phyloP scores from a whole-genome alignment of 2,113 vertebrate species.

The Zosterops hypoxanthus region DNA sequence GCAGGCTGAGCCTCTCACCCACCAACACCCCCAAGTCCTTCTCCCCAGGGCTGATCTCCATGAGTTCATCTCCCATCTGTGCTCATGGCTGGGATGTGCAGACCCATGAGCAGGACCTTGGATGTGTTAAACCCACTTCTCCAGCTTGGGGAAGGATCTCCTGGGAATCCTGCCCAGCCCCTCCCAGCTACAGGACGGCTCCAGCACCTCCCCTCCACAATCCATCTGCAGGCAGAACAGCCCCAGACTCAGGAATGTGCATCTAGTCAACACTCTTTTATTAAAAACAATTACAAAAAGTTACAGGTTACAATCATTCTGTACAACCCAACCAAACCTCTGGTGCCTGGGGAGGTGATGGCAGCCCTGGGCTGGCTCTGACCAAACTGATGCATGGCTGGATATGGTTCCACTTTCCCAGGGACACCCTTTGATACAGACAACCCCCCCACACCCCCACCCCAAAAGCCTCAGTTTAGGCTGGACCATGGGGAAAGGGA shows the following conservation, averaged over 20 bases:
- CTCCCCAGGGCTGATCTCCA: neutral
- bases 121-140: fast-evolving
- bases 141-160: neutral
- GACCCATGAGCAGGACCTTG: neutral
- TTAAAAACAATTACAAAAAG: constrained; percentile 71
- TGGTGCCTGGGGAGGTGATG: neutral
- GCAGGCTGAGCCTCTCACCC: neutral
- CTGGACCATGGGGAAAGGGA: neutral
- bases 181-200: neutral
- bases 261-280: constrained; percentile 63
- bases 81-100: neutral
- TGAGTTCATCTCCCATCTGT: neutral
- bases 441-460: too few relatives aligned
- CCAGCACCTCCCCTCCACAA: fast-evolving
- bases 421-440: neutral
- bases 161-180: neutral
- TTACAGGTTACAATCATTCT: constrained; percentile 38
- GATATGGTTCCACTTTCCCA: neutral
- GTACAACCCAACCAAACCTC: constrained; percentile 11
- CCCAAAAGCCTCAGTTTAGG: neutral
- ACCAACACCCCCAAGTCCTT: neutral
- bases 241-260: neutral
- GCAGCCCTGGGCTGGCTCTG: neutral
- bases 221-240: neutral
- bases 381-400: fast-evolving